Evolutionary conservation across 2,888 invertebrate genomes (phyloP).

Genomic region (Dryocosmus kuriphilus): DNA sequence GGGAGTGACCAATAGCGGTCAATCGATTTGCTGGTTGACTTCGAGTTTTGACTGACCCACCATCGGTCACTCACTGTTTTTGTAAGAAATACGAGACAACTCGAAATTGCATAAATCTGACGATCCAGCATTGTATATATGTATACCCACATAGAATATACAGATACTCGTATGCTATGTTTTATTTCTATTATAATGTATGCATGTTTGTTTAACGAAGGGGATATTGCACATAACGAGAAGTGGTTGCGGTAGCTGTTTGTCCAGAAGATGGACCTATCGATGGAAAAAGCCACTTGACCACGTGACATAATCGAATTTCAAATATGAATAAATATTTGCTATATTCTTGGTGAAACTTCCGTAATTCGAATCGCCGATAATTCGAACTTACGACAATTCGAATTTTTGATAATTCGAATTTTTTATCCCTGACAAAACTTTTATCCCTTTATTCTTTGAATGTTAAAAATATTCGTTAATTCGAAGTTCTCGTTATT

Average conservation of each 20-base stretch:
- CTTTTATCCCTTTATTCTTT: too few species aligned
- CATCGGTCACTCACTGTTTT: constrained; percentile 61
- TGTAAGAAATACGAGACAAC: constrained; percentile 59
- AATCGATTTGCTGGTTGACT: constrained; percentile 53
- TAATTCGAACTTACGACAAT: too few species aligned
- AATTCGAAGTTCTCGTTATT: too few species aligned
- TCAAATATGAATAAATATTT: constrained; percentile 68
- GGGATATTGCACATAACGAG: constrained; percentile 44
- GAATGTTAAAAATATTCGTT: too few species aligned
- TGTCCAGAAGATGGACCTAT: constrained; percentile 66
- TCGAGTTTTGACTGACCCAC: constrained; percentile 42
- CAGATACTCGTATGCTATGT: constrained; percentile 34
- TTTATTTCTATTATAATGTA: constrained; percentile 61
- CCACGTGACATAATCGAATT: constrained; percentile 50
- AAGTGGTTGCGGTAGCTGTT: constrained; percentile 57
- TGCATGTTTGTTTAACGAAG: constrained; percentile 68
- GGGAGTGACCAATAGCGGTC: constrained; percentile 65
- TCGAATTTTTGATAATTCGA: too few species aligned
- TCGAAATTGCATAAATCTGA: constrained; percentile 23
- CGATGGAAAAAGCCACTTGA: constrained; percentile 60
- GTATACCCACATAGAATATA: constrained; percentile 37
- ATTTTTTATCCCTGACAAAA: too few species aligned
- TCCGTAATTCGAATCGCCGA: too few species aligned
- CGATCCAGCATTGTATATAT: neutral
- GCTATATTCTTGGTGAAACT: constrained; percentile 32